Conservation (phyloP, 37 sponge, comb jelly and placozoan genomes). For the Petrosia ficiformis region DNA sequence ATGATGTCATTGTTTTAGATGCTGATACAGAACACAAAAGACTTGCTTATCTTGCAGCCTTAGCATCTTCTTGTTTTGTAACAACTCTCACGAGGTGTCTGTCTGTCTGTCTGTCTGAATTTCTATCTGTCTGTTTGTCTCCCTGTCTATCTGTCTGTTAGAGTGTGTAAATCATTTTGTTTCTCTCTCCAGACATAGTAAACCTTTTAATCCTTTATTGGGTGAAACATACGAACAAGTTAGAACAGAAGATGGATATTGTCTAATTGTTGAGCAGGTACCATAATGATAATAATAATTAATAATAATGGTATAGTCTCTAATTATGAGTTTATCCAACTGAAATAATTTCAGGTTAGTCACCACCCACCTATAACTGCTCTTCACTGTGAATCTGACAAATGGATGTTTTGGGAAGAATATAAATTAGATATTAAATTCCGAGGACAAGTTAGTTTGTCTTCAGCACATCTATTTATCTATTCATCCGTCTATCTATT, state of each 20-base stretch:
- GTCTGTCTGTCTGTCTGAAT: neutral
- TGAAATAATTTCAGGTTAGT: conserved; percentile 70
- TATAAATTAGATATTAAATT: conserved; percentile 91
- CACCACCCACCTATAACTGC: conserved; percentile 96
- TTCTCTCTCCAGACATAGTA: conserved; percentile 60
- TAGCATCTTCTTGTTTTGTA: conserved; percentile 56
- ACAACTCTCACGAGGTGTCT: conserved; percentile 70
- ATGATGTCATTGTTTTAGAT: conserved; percentile 15
- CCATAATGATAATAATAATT: neutral
- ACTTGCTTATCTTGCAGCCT: conserved; percentile 74
- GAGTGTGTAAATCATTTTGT: neutral
- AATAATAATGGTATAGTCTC: too few relatives aligned
- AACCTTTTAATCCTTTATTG: conserved; percentile 95
- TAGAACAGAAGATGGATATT: conserved; percentile 50
- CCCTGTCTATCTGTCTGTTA: neutral
- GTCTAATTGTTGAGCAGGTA: conserved; percentile 73
- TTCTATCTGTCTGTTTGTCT: conserved; percentile 9
- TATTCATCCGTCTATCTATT: too few relatives aligned
- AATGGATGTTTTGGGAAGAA: conserved; percentile 94
- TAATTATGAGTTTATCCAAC: too few relatives aligned
- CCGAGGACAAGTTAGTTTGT: conserved; percentile 67
- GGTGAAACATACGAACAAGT: conserved; percentile 93
- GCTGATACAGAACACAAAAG: conserved; percentile 34
- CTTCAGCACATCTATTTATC: neutral
- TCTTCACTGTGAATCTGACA: conserved; percentile 71